Conservation (phyloP, 2,113 vertebrate genomes). For the Xiphias gladius region DNA sequence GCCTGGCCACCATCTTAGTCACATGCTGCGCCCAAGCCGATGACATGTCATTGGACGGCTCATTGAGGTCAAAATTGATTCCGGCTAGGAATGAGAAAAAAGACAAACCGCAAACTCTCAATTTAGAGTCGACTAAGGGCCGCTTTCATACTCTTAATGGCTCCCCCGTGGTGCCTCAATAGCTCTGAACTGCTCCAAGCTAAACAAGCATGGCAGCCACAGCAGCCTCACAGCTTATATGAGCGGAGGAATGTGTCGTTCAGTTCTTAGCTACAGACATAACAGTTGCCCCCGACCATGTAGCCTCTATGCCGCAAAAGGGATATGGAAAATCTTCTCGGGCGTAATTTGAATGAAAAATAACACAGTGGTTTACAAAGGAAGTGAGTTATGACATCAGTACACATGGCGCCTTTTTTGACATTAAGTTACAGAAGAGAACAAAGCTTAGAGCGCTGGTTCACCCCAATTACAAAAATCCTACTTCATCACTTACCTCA, state of each 20-base stretch:
- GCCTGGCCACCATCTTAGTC: conserved; percentile 97
- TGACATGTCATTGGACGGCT: conserved; percentile 93
- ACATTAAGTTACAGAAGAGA: neutral
- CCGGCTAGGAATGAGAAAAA: conserved; percentile 85
- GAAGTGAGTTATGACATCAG: neutral
- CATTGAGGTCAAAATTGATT: conserved; percentile 94
- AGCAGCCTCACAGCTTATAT: conserved; percentile 36
- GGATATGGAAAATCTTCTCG: conserved; percentile 18
- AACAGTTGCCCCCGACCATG: conserved; percentile 14
- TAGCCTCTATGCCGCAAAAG: conserved; percentile 9
- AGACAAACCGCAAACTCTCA: conserved; percentile 22
- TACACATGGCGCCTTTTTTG: neutral
- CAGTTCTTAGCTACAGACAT: conserved; percentile 37
- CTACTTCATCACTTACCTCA: no score
- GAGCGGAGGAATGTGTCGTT: conserved; percentile 11
- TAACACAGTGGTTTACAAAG: neutral
- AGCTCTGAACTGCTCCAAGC: conserved; percentile 29
- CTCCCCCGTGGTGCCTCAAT: neutral
- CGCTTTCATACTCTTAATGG: neutral
- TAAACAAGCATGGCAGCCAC: conserved; percentile 40
- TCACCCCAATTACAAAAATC: neutral
- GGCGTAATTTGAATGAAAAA: conserved; percentile 9
- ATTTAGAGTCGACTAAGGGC: conserved; percentile 4
- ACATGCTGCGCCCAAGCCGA: conserved; percentile 98
- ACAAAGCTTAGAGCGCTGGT: neutral